phyloP scores from a whole-genome alignment of 2,888 invertebrate species.

The Cryptocheilus praepositus region DNA sequence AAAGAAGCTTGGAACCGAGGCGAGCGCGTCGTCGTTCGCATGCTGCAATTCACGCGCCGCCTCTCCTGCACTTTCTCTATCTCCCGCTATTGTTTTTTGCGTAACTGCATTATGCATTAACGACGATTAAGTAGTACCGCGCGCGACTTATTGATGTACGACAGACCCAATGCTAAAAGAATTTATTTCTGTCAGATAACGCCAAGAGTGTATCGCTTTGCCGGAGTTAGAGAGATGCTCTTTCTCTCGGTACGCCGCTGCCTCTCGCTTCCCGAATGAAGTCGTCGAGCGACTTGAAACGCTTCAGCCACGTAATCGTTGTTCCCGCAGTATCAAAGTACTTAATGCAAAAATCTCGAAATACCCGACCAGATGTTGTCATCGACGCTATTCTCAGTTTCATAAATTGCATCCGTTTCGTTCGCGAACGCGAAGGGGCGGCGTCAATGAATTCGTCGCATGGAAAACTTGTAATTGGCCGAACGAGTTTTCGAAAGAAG shows the following conservation, averaged over 20 bases:
- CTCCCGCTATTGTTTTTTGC: slow-evolving; percentile 58
- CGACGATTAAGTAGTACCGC: slow-evolving; percentile 54
- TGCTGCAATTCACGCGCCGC: neutral
- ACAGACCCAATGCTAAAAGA: slow-evolving; percentile 18
- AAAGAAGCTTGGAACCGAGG: slow-evolving; percentile 26
- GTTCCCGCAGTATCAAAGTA: no score
- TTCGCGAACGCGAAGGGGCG: no score
- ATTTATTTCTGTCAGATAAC: slow-evolving; percentile 62
- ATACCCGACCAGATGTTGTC: no score
- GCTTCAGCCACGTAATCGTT: no score
- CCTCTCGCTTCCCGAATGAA: no score
- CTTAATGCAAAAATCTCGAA: no score
- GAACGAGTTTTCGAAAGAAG: no score
- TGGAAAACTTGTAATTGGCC: no score
- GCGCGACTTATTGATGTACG: slow-evolving; percentile 28
- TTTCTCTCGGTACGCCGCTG: neutral
- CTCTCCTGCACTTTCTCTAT: slow-evolving; percentile 38
- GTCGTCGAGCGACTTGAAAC: no score
- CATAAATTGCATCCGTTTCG: no score
- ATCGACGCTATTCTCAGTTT: no score
- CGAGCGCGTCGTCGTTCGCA: neutral
- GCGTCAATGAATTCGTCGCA: no score
- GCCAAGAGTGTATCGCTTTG: slow-evolving; percentile 14
- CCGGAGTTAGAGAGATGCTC: slow-evolving; percentile 7
- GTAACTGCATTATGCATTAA: slow-evolving; percentile 64